These are phyloP conservation scores for Lissonota sp. DNA, from an alignment of 2,888 invertebrate species.

Conservation along the genomic window DNA sequence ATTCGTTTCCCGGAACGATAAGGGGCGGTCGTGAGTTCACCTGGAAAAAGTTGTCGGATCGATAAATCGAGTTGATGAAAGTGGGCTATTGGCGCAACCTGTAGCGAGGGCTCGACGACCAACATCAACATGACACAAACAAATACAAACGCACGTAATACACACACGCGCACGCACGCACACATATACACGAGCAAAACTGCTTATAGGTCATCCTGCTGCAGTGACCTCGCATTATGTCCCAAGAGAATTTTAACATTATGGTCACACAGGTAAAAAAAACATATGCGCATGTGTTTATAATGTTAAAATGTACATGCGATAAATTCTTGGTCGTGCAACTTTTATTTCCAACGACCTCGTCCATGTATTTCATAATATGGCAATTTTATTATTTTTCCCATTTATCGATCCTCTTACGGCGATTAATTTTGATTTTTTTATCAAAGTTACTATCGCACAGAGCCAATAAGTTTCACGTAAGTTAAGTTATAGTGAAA, in stretches of 20 bases:
- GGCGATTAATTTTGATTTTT: too few relatives aligned
- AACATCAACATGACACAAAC: constrained; percentile 20
- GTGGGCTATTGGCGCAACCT: constrained; percentile 66
- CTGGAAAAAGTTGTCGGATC: constrained; percentile 64
- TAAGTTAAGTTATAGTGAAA: background rate
- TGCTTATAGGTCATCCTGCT: constrained; percentile 64
- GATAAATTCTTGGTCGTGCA: constrained; percentile 18
- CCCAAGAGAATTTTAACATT: constrained; percentile 60
- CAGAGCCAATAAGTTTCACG: background rate
- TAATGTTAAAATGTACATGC: constrained; percentile 33
- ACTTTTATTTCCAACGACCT: constrained; percentile 7
- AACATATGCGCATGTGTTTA: background rate
- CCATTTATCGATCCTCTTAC: background rate
- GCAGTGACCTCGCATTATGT: constrained; percentile 64
- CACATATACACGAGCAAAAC: background rate
- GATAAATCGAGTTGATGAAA: constrained; percentile 65
- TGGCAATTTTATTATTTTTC: background rate
- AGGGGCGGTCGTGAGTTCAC: constrained; percentile 45
- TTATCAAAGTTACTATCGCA: too few relatives aligned
- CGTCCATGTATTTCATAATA: constrained; percentile 4
- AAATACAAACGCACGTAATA: constrained; percentile 10
- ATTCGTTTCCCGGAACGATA: constrained; percentile 47
- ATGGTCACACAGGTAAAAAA: background rate
- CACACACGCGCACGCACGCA: constrained; percentile 15
- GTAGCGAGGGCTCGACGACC: constrained; percentile 58